Base-by-base conservation (phyloP, 2,888 invertebrate species). In the Acronicta leporina region DNA sequence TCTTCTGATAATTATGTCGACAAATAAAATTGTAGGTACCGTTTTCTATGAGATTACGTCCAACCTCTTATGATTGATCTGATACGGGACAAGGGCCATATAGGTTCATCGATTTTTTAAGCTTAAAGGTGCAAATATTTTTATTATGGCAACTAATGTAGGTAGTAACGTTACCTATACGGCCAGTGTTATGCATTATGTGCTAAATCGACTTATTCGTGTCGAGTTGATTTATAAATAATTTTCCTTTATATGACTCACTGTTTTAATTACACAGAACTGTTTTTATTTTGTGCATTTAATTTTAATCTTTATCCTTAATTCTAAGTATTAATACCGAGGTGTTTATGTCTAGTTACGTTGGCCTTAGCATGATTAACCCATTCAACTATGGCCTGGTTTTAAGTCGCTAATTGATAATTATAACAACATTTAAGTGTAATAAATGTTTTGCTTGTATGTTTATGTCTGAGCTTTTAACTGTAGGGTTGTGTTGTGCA, bases 231-330 rank as follows among this genome's bases (percentile, higher is more conserved):
- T 65, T 57, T 68, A 61, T 68, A 65, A 50, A 77, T 68, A 68
- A 53, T 75, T 77, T 77, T 73, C 75, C 73, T 73, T 52, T 58
- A 61, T 38, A 50, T 71, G 73, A 77, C 43, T 73, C 73, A 73
- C 45, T n/a, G 41, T 42, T 59, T 70, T 70, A 77, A 66, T 75
- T 75, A 75, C 75, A 27, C 16, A 47, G 73, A 77, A 77, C 49
- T 60, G 57, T 53, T 73, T 70, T 53, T 68, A 62, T 62, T 69
- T 59, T 47, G 44, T 40, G 15, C 50, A 48, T 63, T 50, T 55
- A 58, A 38, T 72, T 64, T 74, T 52, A 65, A 74, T 57, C 40
- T 27, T 20, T 48, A 59, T 51, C 58, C 70, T 51, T 73, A 65
- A 35, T 68, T 72, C 69, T 68, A 44, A 56, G 73, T 65, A 62